Conservation (phyloP, 1,140 invertebrate genomes). For the Drosophila orena region DNA sequence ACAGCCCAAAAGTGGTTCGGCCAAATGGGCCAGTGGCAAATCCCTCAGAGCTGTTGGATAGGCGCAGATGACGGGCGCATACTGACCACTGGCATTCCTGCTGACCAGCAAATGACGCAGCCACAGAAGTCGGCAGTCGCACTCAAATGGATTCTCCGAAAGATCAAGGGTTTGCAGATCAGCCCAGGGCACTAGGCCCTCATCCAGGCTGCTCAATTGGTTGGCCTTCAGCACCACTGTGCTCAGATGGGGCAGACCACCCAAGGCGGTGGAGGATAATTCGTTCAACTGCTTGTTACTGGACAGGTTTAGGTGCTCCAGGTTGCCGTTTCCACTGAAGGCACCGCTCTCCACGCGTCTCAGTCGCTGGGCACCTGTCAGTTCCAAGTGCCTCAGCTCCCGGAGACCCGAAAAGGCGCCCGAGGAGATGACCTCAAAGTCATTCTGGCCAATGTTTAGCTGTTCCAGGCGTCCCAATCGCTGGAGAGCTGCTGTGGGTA, state of each 20-base stretch:
- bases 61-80: slow-evolving; percentile 88
- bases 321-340: slow-evolving; percentile 91
- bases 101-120: slow-evolving; percentile 90
- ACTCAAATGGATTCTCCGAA: slow-evolving; percentile 93
- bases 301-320: slow-evolving; percentile 91
- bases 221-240: slow-evolving; percentile 92
- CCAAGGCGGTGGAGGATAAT: slow-evolving; percentile 90
- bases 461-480: slow-evolving; percentile 91
- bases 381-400: slow-evolving; percentile 90
- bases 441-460: slow-evolving; percentile 92
- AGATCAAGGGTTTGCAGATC: slow-evolving; percentile 91
- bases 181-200: slow-evolving; percentile 91
- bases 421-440: slow-evolving; percentile 88
- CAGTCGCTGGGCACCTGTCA: slow-evolving; percentile 90
- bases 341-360: slow-evolving; percentile 90
- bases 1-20: slow-evolving; percentile 92
- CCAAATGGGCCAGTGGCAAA: slow-evolving; percentile 88
- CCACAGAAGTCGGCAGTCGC: slow-evolving; percentile 93
- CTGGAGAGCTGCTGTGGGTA: slow-evolving; percentile 91
- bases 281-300: slow-evolving; percentile 90
- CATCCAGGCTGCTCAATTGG: slow-evolving; percentile 89
- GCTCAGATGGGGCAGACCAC: slow-evolving; percentile 91
- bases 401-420: slow-evolving; percentile 91
- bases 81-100: slow-evolving; percentile 87
- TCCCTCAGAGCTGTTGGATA: slow-evolving; percentile 90